A percentile compares a stretch with the other conserved stretches of the same genome.
Evolutionary conservation across 2,113 vertebrate genomes (phyloP).

Genomic region (Dryoscopus gambensis): DNA sequence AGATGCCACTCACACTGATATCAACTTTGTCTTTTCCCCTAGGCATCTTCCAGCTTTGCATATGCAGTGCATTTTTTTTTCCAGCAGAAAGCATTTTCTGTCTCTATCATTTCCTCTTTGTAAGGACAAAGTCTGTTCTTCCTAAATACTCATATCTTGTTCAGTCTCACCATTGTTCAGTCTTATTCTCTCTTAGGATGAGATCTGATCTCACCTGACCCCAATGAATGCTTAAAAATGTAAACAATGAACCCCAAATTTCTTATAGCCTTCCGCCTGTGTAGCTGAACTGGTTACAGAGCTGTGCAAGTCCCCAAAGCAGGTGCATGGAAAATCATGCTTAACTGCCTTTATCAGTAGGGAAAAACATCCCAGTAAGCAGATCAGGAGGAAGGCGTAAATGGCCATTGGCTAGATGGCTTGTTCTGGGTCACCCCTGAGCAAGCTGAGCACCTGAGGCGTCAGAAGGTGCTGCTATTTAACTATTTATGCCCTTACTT

Average conservation of each 20-base stretch:
- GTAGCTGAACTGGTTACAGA: not conserved
- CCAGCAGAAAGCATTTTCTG: slow-evolving; percentile 20
- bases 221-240: not conserved
- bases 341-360: not conserved
- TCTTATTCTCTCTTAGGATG: not conserved
- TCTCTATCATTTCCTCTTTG: not conserved
- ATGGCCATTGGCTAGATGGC: not conserved
- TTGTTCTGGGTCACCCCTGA: not conserved
- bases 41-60: slow-evolving; percentile 52
- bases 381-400: not conserved
- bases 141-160: not conserved
- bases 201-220: not conserved
- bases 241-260: not conserved
- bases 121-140: not conserved
- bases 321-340: slow-evolving; percentile 7
- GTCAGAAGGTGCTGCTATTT: not conserved
- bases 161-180: not conserved
- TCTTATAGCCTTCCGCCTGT: not conserved
- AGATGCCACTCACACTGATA: slow-evolving; percentile 60
- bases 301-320: slow-evolving; percentile 7
- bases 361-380: not conserved
- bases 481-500: not conserved
- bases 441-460: not conserved
- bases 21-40: slow-evolving; percentile 53
- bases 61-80: slow-evolving; percentile 11